A percentile compares a stretch with the other conserved stretches of the same genome.
phyloP scores from a whole-genome alignment of 2,113 vertebrate genomes.

The Macrotis lagotis region DNA sequence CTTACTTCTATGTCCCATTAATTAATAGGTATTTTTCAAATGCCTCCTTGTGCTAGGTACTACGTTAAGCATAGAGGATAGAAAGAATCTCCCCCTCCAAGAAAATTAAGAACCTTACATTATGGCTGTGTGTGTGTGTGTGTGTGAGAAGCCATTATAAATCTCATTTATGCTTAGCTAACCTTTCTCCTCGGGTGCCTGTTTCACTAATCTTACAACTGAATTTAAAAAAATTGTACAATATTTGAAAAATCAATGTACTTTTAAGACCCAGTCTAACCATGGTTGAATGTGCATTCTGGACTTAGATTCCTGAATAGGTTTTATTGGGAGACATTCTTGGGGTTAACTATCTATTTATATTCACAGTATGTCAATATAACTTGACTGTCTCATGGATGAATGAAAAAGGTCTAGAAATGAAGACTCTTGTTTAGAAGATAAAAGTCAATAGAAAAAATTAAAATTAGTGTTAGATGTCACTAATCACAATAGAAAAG shows the following conservation, averaged over 20 bases:
- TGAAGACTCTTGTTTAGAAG: not conserved
- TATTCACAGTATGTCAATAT: not conserved
- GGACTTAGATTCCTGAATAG: not conserved
- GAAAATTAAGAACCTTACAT: not conserved
- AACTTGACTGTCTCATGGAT: not conserved
- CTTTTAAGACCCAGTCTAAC: not conserved
- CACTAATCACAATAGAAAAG: not conserved
- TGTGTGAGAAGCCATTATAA: not conserved
- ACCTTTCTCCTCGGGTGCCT: not conserved
- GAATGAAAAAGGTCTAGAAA: not conserved
- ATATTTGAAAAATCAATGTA: not conserved
- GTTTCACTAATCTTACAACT: not conserved
- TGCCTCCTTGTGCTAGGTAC: not conserved
- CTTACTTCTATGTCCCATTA: not conserved
- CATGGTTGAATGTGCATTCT: not conserved
- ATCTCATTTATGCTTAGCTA: not conserved
- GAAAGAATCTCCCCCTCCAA: not conserved
- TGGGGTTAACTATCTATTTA: not conserved
- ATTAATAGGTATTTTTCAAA: not conserved
- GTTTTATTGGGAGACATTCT: not conserved
- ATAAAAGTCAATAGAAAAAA: not conserved
- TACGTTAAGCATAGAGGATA: not conserved
- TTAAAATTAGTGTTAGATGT: not conserved
- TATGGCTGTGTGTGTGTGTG: too few relatives aligned
- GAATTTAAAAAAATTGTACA: not conserved